Evolutionary conservation across 2,888 invertebrate species (phyloP).

Genomic region (Archips xylosteana): DNA sequence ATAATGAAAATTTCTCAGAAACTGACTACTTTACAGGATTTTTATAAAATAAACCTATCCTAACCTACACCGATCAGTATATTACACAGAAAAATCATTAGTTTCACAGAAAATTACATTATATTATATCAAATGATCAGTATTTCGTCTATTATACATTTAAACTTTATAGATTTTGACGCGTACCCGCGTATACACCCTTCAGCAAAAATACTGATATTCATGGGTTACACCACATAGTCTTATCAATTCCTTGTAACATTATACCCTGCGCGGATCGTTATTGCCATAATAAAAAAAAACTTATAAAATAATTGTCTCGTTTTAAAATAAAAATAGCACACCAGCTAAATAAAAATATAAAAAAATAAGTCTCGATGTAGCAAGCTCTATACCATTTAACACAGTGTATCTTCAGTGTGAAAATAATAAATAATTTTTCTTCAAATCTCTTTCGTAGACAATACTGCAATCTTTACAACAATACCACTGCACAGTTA

Average conservation of each 20-base stretch:
- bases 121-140: neutral
- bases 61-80: too few relatives aligned
- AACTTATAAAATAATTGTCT: constrained; percentile 35
- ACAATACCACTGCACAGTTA: constrained; percentile 48
- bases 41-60: too few relatives aligned
- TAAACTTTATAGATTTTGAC: too few relatives aligned
- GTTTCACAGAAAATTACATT: too few relatives aligned
- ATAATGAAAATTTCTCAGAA: too few relatives aligned
- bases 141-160: too few relatives aligned
- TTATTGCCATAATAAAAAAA: constrained; percentile 9
- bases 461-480: constrained; percentile 44
- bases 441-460: constrained; percentile 26
- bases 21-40: too few relatives aligned
- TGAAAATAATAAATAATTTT: constrained; percentile 50
- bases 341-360: constrained; percentile 4
- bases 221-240: constrained; percentile 15
- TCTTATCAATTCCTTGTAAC: constrained; percentile 40
- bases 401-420: neutral
- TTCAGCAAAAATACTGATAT: constrained; percentile 28
- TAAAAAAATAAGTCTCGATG: constrained; percentile 3
- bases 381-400: constrained; percentile 3
- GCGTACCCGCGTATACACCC: neutral
- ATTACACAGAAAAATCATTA: too few relatives aligned
- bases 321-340: constrained; percentile 12
- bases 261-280: constrained; percentile 33